Percentiles rank a stretch among this genome's conserved stretches.
Conservation (phyloP, 2,888 invertebrate species). For the Miltochrista miniata region DNA sequence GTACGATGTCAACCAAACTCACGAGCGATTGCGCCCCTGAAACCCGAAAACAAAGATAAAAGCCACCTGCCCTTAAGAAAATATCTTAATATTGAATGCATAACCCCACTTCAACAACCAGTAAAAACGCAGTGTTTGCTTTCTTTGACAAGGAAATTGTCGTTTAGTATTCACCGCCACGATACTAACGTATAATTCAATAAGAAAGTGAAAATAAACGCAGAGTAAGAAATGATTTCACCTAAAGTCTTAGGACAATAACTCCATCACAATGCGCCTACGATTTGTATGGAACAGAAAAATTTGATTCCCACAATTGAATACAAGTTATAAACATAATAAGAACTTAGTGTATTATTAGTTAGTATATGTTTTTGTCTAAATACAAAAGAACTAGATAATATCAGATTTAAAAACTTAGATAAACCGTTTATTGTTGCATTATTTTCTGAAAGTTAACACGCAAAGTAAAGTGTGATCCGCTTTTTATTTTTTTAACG, state of each 20-base stretch:
- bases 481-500: no score
- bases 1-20: no score
- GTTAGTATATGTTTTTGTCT: no score
- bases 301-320: slow-evolving; percentile 28
- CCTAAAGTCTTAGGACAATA: no score
- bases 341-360: no score
- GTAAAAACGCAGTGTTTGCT: slow-evolving; percentile 22
- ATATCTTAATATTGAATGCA: slow-evolving; percentile 14
- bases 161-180: slow-evolving; percentile 28
- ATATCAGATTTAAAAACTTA: no score
- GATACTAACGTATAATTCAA: slow-evolving; percentile 14
- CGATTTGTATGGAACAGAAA: slow-evolving; percentile 29
- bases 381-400: background rate
- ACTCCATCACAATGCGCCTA: slow-evolving; percentile 24
- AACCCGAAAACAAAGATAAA: no score
- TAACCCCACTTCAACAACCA: slow-evolving; percentile 2
- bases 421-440: no score
- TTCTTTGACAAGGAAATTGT: slow-evolving; percentile 21
- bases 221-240: no score
- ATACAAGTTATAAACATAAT: background rate
- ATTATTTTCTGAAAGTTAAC: background rate
- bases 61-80: no score
- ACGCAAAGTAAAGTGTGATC: background rate
- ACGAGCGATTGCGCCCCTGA: no score
- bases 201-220: slow-evolving; percentile 30